Conservation (phyloP, 2,113 vertebrate genomes). For the Rhagologus leucostigma region DNA sequence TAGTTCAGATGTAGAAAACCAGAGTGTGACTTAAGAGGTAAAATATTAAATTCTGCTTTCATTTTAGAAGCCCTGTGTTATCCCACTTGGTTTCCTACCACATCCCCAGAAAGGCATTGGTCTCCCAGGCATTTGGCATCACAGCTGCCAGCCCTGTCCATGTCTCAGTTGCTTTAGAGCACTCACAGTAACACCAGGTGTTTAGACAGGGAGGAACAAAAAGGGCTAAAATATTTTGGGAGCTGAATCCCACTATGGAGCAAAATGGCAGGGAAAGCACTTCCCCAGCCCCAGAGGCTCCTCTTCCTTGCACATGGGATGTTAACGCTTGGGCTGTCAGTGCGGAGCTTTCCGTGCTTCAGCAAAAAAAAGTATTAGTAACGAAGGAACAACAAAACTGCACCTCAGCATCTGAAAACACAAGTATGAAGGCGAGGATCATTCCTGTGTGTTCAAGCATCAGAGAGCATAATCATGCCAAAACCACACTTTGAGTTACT, state of each 20-base stretch:
- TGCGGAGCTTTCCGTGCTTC: not conserved
- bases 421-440: not conserved
- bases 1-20: not conserved
- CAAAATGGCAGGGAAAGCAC: not conserved
- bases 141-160: not conserved
- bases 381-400: not conserved
- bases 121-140: not conserved
- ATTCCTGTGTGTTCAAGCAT: not conserved
- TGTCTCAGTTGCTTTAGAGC: not conserved
- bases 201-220: not conserved
- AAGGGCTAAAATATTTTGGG: not conserved
- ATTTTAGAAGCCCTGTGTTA: not conserved
- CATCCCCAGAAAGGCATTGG: not conserved
- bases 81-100: not conserved
- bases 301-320: not conserved
- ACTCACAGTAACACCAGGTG: not conserved
- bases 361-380: not conserved
- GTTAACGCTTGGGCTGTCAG: not conserved
- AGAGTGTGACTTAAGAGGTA: not conserved
- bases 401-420: not conserved
- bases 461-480: not conserved
- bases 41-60: not conserved
- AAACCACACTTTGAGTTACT: not conserved
- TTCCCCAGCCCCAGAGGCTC: not conserved
- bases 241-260: not conserved